Conservation (phyloP, 2,888 invertebrate genomes). For the Lasioglossum oenotherae region DNA sequence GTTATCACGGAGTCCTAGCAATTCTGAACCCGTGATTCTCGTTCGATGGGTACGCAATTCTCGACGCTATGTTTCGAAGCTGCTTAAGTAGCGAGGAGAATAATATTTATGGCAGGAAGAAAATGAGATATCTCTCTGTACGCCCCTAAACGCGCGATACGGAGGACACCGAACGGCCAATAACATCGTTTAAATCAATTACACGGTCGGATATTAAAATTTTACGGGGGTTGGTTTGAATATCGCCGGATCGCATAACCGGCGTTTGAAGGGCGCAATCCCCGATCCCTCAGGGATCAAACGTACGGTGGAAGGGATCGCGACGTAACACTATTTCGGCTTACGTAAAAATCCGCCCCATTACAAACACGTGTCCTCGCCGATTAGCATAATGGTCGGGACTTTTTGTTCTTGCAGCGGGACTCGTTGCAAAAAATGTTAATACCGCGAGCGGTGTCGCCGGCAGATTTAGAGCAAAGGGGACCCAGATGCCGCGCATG, state of each 20-base stretch:
- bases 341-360: slow-evolving; percentile 77
- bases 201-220: slow-evolving; percentile 49
- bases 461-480: slow-evolving; percentile 63
- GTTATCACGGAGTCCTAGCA: not conserved
- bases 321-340: slow-evolving; percentile 67
- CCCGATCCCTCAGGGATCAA: slow-evolving; percentile 21
- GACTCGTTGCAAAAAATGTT: slow-evolving; percentile 73
- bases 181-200: slow-evolving; percentile 35
- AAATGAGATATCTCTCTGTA: slow-evolving; percentile 22
- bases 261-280: slow-evolving; percentile 37
- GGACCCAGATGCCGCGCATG: slow-evolving; percentile 69
- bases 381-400: slow-evolving; percentile 80
- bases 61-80: too few relatives aligned
- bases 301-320: slow-evolving; percentile 12
- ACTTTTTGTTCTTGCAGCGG: slow-evolving; percentile 68
- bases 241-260: slow-evolving; percentile 34
- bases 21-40: not conserved
- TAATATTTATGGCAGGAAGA: slow-evolving; percentile 16
- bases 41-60: not conserved
- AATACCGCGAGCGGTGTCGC: slow-evolving; percentile 70
- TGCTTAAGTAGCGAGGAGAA: not conserved
- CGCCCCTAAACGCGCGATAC: slow-evolving; percentile 1
- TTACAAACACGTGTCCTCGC: slow-evolving; percentile 80
- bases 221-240: slow-evolving; percentile 33
- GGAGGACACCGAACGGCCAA: slow-evolving; percentile 9